Evolutionary conservation across 2,888 invertebrate species (phyloP), one percentile per base, ranked within the genome.

Genomic region (Callyntrura sp.): DNA sequence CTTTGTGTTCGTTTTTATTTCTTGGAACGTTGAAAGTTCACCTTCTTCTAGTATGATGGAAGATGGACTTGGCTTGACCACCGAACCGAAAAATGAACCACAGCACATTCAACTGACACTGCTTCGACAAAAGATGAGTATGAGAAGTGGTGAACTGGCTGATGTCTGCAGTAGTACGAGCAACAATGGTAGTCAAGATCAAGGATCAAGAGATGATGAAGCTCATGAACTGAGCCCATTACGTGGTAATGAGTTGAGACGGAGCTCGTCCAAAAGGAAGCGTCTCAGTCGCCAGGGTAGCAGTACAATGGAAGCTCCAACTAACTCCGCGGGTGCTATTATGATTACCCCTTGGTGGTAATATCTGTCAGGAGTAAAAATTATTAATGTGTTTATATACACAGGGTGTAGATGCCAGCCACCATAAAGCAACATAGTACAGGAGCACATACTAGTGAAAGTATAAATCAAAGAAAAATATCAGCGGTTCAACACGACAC

Each of bases 271-370:
- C 73, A 81, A 57, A 83, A 81, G 91, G 76, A 90, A 88, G 85
- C 96, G 96, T 93, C 94, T 98, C 51, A 96, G 96, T 11, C 96
- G 97, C 9, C 98, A 98, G 94, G 95, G 91, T 70, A 98, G 97
- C 94, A 70, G 73, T 62, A 95, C 96, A 12, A 96, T 98, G 95
- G 98, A 98, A 93, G 98, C 98, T 0, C 98, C 97, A 91, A 96
- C 96, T 90, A 96, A 97, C 93, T 95, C 96, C 0, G 97, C 97
- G 94, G 98, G 98, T 14, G 96, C 96, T 83, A 88, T 88, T 83
- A 88, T 88, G 88, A 89, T 89, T 84, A 89, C 89, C 78, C 89
- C 84, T 68, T 89, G 89, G 89, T 89, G 89, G 89, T 89, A 89
- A 84, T 79, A 88, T 62, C 81, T 88, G 88, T 88, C 88, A 83